A percentile compares a stretch with the other conserved stretches of the same genome.
Conservation (phyloP, 2,113 vertebrate genomes). For the Scomber japonicus region DNA sequence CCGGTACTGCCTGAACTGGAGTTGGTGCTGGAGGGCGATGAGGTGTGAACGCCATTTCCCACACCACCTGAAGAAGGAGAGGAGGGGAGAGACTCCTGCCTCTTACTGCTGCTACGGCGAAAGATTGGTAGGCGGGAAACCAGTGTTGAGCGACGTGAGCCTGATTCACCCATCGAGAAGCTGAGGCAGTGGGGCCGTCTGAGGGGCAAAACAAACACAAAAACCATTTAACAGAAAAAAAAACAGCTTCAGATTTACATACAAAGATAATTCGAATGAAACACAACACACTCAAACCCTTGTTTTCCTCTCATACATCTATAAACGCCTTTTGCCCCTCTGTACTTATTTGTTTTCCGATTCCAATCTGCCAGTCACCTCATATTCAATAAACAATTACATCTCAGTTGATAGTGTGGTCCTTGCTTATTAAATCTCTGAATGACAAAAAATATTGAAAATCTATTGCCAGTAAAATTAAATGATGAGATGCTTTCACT, state of each 20-base stretch:
- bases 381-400: too few relatives aligned
- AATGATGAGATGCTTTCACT: too few relatives aligned
- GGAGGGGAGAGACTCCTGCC: slow-evolving; percentile 95
- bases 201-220: slow-evolving; percentile 28
- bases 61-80: slow-evolving; percentile 92
- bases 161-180: slow-evolving; percentile 93
- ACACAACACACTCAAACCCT: too few relatives aligned
- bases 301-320: too few relatives aligned
- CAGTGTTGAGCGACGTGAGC: slow-evolving; percentile 92
- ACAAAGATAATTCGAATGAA: too few relatives aligned
- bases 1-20: slow-evolving; percentile 97
- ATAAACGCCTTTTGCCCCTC: too few relatives aligned
- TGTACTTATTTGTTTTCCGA: too few relatives aligned
- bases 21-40: slow-evolving; percentile 97
- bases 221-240: background rate
- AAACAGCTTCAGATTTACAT: background rate
- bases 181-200: slow-evolving; percentile 39
- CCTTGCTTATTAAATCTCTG: too few relatives aligned
- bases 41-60: slow-evolving; percentile 91
- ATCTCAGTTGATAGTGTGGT: too few relatives aligned
- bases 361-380: too few relatives aligned
- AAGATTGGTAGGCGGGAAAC: slow-evolving; percentile 98
- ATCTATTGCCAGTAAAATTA: too few relatives aligned
- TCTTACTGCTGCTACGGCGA: slow-evolving; percentile 91
- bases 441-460: too few relatives aligned